phyloP scores from a whole-genome alignment of 1,140 invertebrate genomes.

The Rhopalosiphum maidis region DNA sequence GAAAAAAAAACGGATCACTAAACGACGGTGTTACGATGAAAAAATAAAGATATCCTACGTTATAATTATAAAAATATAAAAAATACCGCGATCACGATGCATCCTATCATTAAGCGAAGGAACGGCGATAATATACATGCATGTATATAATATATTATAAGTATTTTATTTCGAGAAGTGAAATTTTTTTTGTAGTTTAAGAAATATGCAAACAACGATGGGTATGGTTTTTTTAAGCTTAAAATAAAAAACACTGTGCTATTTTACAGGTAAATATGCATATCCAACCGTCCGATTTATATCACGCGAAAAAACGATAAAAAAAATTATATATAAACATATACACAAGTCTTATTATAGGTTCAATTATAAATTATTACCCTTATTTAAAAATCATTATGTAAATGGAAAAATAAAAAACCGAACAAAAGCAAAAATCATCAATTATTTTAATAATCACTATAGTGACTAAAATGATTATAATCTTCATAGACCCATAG shows the following conservation, averaged over 20 bases:
- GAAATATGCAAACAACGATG: neutral
- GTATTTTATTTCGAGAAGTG: neutral
- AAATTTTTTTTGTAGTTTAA: neutral
- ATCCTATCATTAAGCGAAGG: neutral
- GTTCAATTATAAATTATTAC: conserved; percentile 1
- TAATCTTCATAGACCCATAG: neutral
- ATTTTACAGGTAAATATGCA: neutral
- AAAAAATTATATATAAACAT: neutral
- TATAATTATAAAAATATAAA: neutral
- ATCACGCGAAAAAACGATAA: neutral
- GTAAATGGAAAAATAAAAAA: neutral
- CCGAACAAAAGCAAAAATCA: neutral
- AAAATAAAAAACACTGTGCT: neutral
- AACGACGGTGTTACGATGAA: neutral
- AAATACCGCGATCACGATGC: neutral
- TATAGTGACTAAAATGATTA: neutral
- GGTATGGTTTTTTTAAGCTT: neutral
- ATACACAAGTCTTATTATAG: neutral
- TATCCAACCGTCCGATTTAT: neutral
- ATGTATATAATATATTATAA: neutral
- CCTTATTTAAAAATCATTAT: neutral
- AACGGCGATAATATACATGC: neutral
- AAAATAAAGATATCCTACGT: neutral
- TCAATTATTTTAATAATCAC: neutral
- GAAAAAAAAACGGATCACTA: neutral